Evolutionary conservation across 53 echinoderm and acorn worm genomes (phyloP).

Genomic region (Apostichopus leukothele): DNA sequence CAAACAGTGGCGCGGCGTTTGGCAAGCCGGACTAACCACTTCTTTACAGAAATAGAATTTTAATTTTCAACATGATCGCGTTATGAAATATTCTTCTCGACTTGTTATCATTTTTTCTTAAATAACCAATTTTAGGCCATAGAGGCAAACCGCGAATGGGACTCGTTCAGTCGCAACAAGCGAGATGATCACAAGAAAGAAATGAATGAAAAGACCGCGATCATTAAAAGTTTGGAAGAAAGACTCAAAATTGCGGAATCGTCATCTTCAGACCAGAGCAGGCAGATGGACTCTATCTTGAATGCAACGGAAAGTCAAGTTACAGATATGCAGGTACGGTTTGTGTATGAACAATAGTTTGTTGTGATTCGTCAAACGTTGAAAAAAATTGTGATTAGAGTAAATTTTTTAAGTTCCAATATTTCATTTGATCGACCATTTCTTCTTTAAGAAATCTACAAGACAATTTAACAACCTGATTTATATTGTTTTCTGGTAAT

Average conservation of each 20-base stretch:
- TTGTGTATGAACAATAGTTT: too few relatives aligned
- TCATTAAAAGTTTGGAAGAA: slow-evolving; percentile 10
- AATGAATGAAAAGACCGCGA: background rate
- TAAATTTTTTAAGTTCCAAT: too few relatives aligned
- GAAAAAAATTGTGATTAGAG: too few relatives aligned
- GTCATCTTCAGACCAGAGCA: slow-evolving; percentile 30
- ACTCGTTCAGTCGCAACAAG: background rate
- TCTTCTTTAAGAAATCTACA: too few relatives aligned
- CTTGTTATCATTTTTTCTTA: too few relatives aligned
- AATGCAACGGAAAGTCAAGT: slow-evolving; percentile 53
- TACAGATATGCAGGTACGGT: slow-evolving; percentile 6
- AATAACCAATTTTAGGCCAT: background rate
- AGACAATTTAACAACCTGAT: background rate
- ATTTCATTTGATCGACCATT: too few relatives aligned
- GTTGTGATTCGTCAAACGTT: too few relatives aligned
- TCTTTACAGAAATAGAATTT: too few relatives aligned
- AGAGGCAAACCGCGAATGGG: slow-evolving; percentile 33
- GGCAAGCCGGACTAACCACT: too few relatives aligned
- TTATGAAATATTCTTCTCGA: too few relatives aligned
- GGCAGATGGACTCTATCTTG: slow-evolving; percentile 39
- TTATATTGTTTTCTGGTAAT: background rate
- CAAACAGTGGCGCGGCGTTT: too few relatives aligned
- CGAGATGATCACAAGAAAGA: background rate
- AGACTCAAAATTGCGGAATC: slow-evolving; percentile 16
- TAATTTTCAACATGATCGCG: too few relatives aligned